Conservation (phyloP, 2,888 invertebrate genomes). For the Strigamia maritima region DNA sequence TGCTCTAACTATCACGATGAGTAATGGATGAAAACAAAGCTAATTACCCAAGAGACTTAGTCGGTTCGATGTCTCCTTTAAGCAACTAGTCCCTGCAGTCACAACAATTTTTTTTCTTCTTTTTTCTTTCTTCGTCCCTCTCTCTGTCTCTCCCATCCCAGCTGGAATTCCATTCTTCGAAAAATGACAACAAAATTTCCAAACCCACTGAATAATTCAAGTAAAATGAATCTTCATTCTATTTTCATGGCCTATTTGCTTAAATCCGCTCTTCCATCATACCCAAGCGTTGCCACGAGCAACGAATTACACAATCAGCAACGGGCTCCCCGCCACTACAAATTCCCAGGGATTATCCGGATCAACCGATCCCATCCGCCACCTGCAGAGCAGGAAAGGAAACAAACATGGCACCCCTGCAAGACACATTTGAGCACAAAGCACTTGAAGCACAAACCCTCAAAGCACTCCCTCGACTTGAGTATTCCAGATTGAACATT, state of each 20-base stretch:
- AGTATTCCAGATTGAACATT: slow-evolving; percentile 4
- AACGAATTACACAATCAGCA: slow-evolving; percentile 15
- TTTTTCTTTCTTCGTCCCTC: neutral
- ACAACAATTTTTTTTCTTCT: neutral
- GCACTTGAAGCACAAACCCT: slow-evolving; percentile 10
- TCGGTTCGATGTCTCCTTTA: neutral
- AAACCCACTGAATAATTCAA: slow-evolving; percentile 9
- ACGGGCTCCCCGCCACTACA: slow-evolving; percentile 10
- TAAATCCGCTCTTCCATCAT: slow-evolving; percentile 15
- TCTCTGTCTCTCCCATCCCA: neutral
- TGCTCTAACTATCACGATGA: neutral
- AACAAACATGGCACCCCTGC: slow-evolving; percentile 15
- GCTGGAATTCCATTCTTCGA: neutral
- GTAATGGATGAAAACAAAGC: neutral
- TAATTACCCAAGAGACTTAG: neutral
- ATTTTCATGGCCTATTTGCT: slow-evolving; percentile 15
- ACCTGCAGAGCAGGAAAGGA: slow-evolving; percentile 10
- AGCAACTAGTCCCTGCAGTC: neutral
- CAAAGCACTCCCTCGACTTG: slow-evolving; percentile 15
- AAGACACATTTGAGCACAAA: neutral
- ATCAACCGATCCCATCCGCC: slow-evolving; percentile 15
- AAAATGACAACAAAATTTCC: neutral
- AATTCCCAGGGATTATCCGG: slow-evolving; percentile 15
- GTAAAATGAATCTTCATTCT: slow-evolving; percentile 10
- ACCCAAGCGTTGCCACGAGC: neutral